Percentiles rank a stretch among this genome's conserved stretches.
Conservation (phyloP, 2,113 vertebrate species). For the Tupaia chinensis region DNA sequence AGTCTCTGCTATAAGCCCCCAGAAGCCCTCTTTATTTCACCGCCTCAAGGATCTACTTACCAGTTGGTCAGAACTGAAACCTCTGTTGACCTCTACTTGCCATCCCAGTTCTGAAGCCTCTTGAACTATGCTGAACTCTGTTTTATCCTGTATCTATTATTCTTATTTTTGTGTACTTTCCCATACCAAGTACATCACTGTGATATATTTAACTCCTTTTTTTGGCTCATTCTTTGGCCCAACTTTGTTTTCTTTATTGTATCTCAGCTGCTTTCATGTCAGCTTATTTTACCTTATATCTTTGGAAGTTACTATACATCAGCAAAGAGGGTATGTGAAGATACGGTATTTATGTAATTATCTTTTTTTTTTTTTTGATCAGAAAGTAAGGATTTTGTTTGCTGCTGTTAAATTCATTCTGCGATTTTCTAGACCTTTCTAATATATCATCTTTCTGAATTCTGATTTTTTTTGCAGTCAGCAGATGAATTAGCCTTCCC, state of each 20-base stretch:
- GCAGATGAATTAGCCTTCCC: not conserved
- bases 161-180: not conserved
- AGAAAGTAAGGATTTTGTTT: not conserved
- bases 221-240: not conserved
- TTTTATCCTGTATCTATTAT: not conserved
- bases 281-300: not conserved
- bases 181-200: not conserved
- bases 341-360: not conserved
- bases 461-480: constrained; percentile 30
- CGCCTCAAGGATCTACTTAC: not conserved
- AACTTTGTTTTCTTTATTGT: not conserved
- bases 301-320: not conserved
- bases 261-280: not conserved
- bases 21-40: not conserved
- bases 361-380: not conserved
- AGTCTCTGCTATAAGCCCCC: not conserved
- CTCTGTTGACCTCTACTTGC: not conserved
- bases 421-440: not conserved
- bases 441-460: not conserved
- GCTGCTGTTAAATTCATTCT: constrained; percentile 1
- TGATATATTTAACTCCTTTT: not conserved
- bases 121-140: not conserved
- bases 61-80: not conserved
- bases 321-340: not conserved
- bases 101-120: not conserved